Evolutionary conservation across 2,797 vertebrate genomes (phyloP).

Genomic region (Urophycis tenuis): DNA sequence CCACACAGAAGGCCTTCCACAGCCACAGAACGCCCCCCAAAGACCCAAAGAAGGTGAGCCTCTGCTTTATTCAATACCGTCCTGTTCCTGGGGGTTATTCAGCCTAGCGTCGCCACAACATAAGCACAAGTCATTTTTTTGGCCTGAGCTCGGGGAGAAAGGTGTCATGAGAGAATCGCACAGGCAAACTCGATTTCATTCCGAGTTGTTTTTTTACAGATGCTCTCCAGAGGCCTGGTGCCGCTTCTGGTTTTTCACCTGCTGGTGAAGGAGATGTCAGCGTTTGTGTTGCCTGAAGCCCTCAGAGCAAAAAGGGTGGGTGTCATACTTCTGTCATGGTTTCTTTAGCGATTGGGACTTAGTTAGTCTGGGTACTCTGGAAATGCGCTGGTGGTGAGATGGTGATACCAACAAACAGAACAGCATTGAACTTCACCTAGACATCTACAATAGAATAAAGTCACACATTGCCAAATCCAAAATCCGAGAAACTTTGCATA

Average conservation of each 20-base stretch:
- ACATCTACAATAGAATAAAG: neutral
- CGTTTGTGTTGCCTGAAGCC: constrained; percentile 50
- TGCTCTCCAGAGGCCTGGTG: constrained; percentile 62
- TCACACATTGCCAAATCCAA: neutral
- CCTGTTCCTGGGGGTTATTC: neutral
- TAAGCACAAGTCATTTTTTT: neutral
- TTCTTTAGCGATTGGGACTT: neutral
- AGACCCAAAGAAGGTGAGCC: neutral
- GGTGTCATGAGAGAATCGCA: neutral
- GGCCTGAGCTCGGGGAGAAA: neutral
- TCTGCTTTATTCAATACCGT: neutral
- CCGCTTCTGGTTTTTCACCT: constrained; percentile 58
- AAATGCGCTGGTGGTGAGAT: neutral
- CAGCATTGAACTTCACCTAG: no score
- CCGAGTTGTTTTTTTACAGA: constrained; percentile 45
- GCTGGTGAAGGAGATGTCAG: constrained; percentile 57
- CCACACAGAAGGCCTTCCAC: constrained; percentile 12
- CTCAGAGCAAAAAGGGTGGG: constrained; percentile 58
- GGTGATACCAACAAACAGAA: neutral
- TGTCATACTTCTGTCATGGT: neutral
- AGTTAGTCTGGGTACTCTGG: no score
- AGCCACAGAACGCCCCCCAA: neutral
- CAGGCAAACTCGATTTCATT: neutral
- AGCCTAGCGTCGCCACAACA: neutral
- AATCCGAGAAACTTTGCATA: neutral